Base-by-base conservation (phyloP, 2,888 invertebrate genomes). In the Prenolepis imparis region DNA sequence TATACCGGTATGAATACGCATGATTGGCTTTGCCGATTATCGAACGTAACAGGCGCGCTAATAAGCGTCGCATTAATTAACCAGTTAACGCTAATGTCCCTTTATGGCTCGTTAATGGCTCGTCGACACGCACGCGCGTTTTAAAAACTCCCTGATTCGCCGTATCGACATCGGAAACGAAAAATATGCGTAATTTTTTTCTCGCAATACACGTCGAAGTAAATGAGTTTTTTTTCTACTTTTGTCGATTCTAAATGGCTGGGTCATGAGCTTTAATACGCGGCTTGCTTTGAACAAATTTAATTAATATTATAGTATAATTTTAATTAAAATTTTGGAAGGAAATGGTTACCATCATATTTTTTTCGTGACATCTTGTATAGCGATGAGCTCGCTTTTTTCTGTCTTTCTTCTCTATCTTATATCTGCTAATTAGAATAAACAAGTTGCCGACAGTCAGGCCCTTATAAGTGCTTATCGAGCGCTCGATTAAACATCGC, bases 391-490 rank as follows among this genome's bases (percentile, higher is more conserved):
- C 21, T n/a, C 44, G 11, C 78, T 70, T 63, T 72, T 66, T 64
- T 12, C 2, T 68, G 55, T 3, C 28, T 48, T 55, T 55, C 39
- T 64, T 84, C 44, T 85, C 78, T 24, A 39, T 41, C 75, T 82
- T 68, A 72, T 73, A 78, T 82, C 63, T 80, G 82, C 88, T 91
- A 91, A 91, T 91, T 91, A 91, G 90, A 91, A 91, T 91, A 91
- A 91, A 91, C 91, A 90, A 90, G 90, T 88, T 89, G 88, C 88
- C 89, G 91, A 91, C 92, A 90, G 80, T 75, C 59, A 39, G n/a
- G 59, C 64, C 70, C 83, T 87, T 78, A 70, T 66, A 84, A 86
- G 85, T n/a, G 74, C 86, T 89, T 90, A 90, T 90, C 90, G 86
- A 84, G 77, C 67, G 68, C 28, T 84, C 90, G 90, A 90, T 90